Evolutionary conservation across 2,888 invertebrate genomes (phyloP), one percentile per base, ranked within the genome.

Genomic region (Phragmatobia fuliginosa): DNA sequence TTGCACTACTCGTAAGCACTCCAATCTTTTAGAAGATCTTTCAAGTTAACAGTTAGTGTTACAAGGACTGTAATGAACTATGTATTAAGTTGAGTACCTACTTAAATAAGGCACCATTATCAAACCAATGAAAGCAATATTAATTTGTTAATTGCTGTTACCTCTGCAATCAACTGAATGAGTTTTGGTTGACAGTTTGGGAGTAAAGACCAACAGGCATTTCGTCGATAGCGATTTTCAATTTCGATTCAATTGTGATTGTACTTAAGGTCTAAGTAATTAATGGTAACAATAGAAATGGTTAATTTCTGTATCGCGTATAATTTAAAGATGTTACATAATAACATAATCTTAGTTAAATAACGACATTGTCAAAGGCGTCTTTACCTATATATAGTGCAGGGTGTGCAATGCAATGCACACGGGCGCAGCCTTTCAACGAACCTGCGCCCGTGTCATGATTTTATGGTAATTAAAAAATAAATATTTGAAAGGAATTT

Each of bases 141-240:
- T 52, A 49, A 68, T 68, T 68, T 68, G 52, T 69, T 69, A 52
- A 69, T 69, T 60, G 49, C 52, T 33, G 1, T 59, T 25, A 28
- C 11, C 38, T 33, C 59, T 25, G 60, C 60, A 69, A 69, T 69
- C 64, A 69, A 64, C 25, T 25, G 18, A 69, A 60, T 69, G 68
- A 38, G 63, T 65, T 36, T 38, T 25, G 18, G 45, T 38, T 56
- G 32, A 41, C 33, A 41, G 52, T 61, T 59, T 45, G 28, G 21
- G 31, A 45, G 21, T 49, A 38, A 38, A 41, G 38, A n/a, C 38
- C 33, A 25, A 36, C 25, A n/a, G 32, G n/a, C 41, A 62, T 62
- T 68, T 31, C 41, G 60, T 18, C 45, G 33, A 59, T 63, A 68
- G 18, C 59, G 58, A 45, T 59, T 33, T 58, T 64, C 8, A 49